phyloP scores from a whole-genome alignment of 2,113 vertebrate species.

The Bos indicus region DNA sequence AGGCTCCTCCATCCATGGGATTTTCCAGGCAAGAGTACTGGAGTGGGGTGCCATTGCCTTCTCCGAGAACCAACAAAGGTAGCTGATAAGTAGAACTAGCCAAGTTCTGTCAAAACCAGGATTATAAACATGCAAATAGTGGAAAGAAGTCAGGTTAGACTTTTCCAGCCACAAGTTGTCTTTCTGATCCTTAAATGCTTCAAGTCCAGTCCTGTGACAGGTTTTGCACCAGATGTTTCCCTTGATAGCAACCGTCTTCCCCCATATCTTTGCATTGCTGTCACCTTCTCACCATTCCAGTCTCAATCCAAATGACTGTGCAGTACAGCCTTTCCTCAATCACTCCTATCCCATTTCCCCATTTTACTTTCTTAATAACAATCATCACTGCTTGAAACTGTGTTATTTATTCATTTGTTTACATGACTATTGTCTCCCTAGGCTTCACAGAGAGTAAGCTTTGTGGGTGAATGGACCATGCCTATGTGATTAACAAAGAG shows the following conservation, averaged over 20 bases:
- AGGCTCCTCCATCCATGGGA: too few species aligned
- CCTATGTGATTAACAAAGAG: neutral
- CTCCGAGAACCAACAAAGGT: neutral
- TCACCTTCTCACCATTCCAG: neutral
- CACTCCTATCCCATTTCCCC: neutral
- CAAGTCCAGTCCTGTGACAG: neutral
- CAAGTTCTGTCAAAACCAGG: accelerated
- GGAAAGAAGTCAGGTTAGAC: neutral
- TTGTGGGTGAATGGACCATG: neutral
- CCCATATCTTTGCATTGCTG: neutral
- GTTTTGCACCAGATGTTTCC: neutral
- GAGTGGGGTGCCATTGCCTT: too few species aligned
- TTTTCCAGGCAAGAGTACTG: too few species aligned
- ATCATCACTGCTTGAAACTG: neutral
- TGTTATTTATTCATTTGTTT: neutral
- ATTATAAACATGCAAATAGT: neutral
- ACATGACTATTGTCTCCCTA: neutral
- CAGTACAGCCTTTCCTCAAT: neutral
- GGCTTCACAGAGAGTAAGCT: neutral
- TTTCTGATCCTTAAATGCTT: neutral
- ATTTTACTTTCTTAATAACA: neutral
- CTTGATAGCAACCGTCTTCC: neutral
- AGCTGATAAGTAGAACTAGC: accelerated
- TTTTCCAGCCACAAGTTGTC: neutral
- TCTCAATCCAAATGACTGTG: neutral